Conservation (phyloP, 2,888 invertebrate genomes). For the Dynastes tityus region DNA sequence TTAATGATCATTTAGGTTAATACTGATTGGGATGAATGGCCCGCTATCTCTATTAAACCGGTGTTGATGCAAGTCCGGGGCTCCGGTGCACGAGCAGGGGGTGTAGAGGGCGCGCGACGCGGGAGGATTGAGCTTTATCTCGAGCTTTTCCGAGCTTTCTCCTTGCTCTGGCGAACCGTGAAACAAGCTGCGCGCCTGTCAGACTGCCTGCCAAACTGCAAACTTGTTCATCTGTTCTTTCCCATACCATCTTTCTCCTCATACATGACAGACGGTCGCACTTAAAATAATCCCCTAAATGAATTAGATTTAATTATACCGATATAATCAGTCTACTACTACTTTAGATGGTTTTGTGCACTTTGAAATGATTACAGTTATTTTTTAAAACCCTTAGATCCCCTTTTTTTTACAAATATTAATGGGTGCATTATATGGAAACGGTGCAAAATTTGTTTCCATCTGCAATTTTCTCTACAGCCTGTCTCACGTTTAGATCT, state of each 20-base stretch:
- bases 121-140: conserved; percentile 62
- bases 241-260: conserved; percentile 57
- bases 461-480: too few species aligned
- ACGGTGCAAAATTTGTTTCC: neutral
- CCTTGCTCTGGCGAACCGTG: conserved; percentile 65
- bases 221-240: conserved; percentile 62
- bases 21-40: conserved; percentile 67
- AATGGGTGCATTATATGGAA: conserved; percentile 14
- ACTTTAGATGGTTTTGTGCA: conserved; percentile 23
- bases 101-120: conserved; percentile 2
- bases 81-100: conserved; percentile 49
- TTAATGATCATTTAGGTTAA: conserved; percentile 67
- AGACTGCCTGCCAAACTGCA: conserved; percentile 61
- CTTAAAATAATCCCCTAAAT: conserved; percentile 45
- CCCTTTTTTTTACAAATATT: neutral
- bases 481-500: too few species aligned
- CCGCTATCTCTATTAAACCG: conserved; percentile 64
- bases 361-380: conserved; percentile 6
- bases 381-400: conserved; percentile 12
- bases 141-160: conserved; percentile 63
- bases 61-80: conserved; percentile 62
- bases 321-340: conserved; percentile 23
- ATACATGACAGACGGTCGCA: conserved; percentile 43
- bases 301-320: conserved; percentile 44
- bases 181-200: conserved; percentile 65